Percentiles rank a stretch among this genome's conserved stretches.
phyloP scores from a whole-genome alignment of 2,888 invertebrate species.

The Ophioninae sp. region DNA sequence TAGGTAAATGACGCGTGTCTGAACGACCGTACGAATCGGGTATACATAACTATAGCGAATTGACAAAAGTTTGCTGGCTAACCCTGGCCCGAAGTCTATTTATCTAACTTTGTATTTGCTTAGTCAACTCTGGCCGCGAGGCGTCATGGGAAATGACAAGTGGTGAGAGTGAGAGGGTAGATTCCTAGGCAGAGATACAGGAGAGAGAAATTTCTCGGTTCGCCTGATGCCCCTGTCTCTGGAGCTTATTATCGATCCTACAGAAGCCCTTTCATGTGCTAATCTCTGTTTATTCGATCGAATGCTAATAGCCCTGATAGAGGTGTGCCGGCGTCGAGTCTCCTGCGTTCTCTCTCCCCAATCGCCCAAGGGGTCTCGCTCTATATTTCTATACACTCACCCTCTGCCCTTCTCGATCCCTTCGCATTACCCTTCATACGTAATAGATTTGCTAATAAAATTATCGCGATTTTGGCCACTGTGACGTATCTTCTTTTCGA shows the following conservation, averaged over 20 bases:
- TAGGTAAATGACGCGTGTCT: slow-evolving; percentile 33
- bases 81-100: slow-evolving; percentile 78
- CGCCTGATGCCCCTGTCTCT: slow-evolving; percentile 47
- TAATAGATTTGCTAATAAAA: slow-evolving; percentile 57
- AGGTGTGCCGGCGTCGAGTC: slow-evolving; percentile 41
- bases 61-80: slow-evolving; percentile 74
- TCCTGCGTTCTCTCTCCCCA: slow-evolving; percentile 42
- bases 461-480: slow-evolving; percentile 51
- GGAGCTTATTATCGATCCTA: slow-evolving; percentile 64
- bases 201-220: slow-evolving; percentile 50
- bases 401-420: slow-evolving; percentile 28
- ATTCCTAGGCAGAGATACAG: slow-evolving; percentile 32
- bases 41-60: slow-evolving; percentile 39
- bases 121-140: slow-evolving; percentile 79
- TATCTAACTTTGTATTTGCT: slow-evolving; percentile 80
- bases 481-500: slow-evolving; percentile 15
- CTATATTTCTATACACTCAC: slow-evolving; percentile 16
- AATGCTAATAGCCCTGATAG: slow-evolving; percentile 67
- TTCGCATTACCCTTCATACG: slow-evolving; percentile 6
- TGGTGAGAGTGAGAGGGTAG: slow-evolving; percentile 69
- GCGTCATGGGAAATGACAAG: slow-evolving; percentile 80
- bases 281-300: slow-evolving; percentile 79
- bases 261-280: slow-evolving; percentile 76
- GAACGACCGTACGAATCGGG: slow-evolving; percentile 27
- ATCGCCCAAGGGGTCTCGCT: slow-evolving; percentile 49